These are phyloP conservation scores for Drosophila lutescens DNA, from an alignment of 2,888 invertebrate genomes.

Conservation along the genomic window DNA sequence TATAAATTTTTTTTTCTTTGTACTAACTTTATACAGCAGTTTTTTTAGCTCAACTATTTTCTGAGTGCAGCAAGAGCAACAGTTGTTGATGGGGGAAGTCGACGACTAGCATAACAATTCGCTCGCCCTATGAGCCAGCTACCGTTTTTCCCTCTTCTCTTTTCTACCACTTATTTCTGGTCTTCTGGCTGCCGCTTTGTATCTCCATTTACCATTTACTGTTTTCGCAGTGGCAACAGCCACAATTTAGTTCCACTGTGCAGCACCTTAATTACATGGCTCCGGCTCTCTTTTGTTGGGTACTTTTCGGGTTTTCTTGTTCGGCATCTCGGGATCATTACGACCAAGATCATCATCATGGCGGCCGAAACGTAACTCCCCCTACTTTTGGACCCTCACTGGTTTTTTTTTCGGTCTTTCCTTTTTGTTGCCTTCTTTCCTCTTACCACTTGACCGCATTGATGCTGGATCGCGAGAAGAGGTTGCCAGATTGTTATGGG, in stretches of 20 bases:
- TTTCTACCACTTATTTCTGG: constrained; percentile 22
- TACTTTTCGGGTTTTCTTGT: constrained; percentile 53
- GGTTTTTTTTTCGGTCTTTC: constrained; percentile 3
- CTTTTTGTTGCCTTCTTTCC: constrained; percentile 35
- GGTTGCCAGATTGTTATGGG: constrained; percentile 62
- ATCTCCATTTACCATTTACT: constrained; percentile 31
- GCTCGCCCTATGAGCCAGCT: constrained; percentile 78
- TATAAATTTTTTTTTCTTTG: no score
- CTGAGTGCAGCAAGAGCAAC: constrained; percentile 28
- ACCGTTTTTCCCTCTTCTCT: constrained; percentile 60
- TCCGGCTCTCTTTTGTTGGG: constrained; percentile 48
- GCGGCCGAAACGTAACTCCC: constrained; percentile 53
- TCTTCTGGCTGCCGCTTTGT: constrained; percentile 23
- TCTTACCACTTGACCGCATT: constrained; percentile 61
- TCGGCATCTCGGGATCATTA: constrained; percentile 37
- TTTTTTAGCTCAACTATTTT: neutral
- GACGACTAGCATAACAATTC: constrained; percentile 79
- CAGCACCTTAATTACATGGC: constrained; percentile 68
- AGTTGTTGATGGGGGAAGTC: constrained; percentile 48
- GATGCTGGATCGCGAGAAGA: constrained; percentile 27
- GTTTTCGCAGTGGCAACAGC: constrained; percentile 47
- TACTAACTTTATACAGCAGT: neutral
- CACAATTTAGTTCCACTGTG: constrained; percentile 77
- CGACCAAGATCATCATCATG: constrained; percentile 33
- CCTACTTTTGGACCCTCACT: constrained; percentile 31